phyloP scores from a whole-genome alignment of 2,797 vertebrate genomes.

The Urophycis tenuis region DNA sequence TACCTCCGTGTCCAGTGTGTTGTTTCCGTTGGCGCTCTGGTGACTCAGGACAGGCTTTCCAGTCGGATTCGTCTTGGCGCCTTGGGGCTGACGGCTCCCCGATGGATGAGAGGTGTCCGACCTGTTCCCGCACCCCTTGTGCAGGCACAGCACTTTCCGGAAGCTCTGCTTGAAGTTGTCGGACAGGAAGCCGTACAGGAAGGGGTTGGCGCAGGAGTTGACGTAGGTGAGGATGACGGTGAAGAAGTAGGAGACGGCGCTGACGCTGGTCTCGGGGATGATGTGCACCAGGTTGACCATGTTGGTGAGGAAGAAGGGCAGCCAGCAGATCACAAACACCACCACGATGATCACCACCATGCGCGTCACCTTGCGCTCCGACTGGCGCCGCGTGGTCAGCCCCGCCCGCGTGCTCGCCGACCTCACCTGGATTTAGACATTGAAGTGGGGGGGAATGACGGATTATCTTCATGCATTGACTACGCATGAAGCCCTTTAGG shows the following conservation, averaged over 20 bases:
- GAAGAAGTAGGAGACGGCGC: slow-evolving; percentile 76
- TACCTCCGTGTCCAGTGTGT: slow-evolving; percentile 71
- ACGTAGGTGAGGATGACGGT: slow-evolving; percentile 86
- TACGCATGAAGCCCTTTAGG: no score
- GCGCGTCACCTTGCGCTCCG: slow-evolving; percentile 85
- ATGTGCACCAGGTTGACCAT: slow-evolving; percentile 82
- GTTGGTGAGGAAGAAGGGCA: slow-evolving; percentile 88
- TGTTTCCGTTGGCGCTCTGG: slow-evolving; percentile 37
- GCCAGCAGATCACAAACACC: slow-evolving; percentile 89
- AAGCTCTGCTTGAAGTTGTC: slow-evolving; percentile 90
- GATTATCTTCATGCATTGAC: background rate
- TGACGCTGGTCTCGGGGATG: slow-evolving; percentile 74
- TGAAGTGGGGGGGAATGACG: background rate
- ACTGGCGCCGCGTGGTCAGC: slow-evolving; percentile 73
- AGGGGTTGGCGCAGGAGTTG: slow-evolving; percentile 92
- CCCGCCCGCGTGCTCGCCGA: slow-evolving; percentile 76
- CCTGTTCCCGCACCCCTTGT: slow-evolving; percentile 54
- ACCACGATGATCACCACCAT: slow-evolving; percentile 95
- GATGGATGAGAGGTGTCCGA: slow-evolving; percentile 24
- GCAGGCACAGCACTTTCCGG: slow-evolving; percentile 64
- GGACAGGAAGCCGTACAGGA: slow-evolving; percentile 88
- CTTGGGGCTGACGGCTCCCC: slow-evolving; percentile 15
- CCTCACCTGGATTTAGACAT: slow-evolving; percentile 62
- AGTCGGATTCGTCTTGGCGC: slow-evolving; percentile 53
- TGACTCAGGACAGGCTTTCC: slow-evolving; percentile 27